Evolutionary conservation across 2,888 invertebrate species (phyloP).

Genomic region (Apamea crenata): DNA sequence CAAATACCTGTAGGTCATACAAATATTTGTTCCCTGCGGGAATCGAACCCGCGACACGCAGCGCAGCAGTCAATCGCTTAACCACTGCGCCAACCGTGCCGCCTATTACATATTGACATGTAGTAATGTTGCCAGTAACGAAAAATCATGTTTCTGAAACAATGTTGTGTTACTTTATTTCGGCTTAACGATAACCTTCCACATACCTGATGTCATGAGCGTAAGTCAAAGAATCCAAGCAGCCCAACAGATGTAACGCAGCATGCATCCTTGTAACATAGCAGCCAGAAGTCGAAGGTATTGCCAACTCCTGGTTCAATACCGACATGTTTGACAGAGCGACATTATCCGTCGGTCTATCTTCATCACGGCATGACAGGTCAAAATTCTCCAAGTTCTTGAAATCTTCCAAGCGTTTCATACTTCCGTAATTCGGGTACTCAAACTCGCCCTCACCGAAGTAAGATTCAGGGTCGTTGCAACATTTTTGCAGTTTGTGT

Average conservation of each 20-base stretch:
- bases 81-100: too few relatives aligned
- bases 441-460: slow-evolving; percentile 77
- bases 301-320: slow-evolving; percentile 94
- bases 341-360: slow-evolving; percentile 76
- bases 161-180: background rate
- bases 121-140: background rate
- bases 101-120: too few relatives aligned
- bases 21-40: too few relatives aligned
- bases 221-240: slow-evolving; percentile 96
- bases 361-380: slow-evolving; percentile 76
- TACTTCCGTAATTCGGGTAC: slow-evolving; percentile 84
- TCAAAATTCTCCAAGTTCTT: slow-evolving; percentile 83
- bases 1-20: too few relatives aligned
- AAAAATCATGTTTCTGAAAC: background rate
- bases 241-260: slow-evolving; percentile 97
- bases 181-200: background rate
- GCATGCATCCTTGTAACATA: slow-evolving; percentile 95
- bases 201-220: slow-evolving; percentile 93
- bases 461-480: slow-evolving; percentile 77
- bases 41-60: too few relatives aligned
- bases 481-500: slow-evolving; percentile 84
- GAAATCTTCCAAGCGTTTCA: slow-evolving; percentile 86
- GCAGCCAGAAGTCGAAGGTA: slow-evolving; percentile 93
- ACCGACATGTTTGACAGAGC: slow-evolving; percentile 90
- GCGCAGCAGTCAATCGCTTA: too few relatives aligned